A percentile compares a stretch with the other conserved stretches of the same genome.
Conservation (phyloP, 2,113 vertebrate genomes). For the Myxocyprinus asiaticus region DNA sequence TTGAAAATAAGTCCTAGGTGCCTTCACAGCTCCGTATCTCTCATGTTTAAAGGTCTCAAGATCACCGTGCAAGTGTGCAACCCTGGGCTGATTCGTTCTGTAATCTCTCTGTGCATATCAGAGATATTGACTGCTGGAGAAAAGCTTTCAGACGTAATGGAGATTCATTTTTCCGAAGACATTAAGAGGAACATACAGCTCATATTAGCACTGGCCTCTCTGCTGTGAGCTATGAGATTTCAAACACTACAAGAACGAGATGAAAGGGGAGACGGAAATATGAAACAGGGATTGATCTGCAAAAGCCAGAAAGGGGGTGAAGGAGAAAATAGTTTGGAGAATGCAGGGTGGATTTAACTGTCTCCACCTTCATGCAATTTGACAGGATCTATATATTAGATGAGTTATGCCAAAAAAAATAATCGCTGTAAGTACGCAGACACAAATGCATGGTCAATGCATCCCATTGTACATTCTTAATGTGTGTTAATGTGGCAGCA, state of each 20-base stretch:
- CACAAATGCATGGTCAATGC: too few relatives aligned
- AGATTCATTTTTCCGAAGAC: slow-evolving; percentile 52
- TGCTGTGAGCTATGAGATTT: slow-evolving; percentile 48
- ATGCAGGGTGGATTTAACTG: slow-evolving; percentile 60
- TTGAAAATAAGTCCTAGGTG: neutral
- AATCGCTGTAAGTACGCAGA: too few relatives aligned
- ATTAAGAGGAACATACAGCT: slow-evolving; percentile 46
- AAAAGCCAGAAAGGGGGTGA: neutral
- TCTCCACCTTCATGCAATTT: slow-evolving; percentile 63
- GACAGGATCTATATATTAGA: neutral
- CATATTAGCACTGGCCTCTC: slow-evolving; percentile 39
- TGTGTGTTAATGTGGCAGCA: too few relatives aligned
- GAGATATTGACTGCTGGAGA: slow-evolving; percentile 49
- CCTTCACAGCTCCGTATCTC: slow-evolving; percentile 1
- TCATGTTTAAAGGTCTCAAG: slow-evolving; percentile 36
- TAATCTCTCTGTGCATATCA: slow-evolving; percentile 49
- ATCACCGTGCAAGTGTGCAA: slow-evolving; percentile 12
- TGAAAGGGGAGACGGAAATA: slow-evolving; percentile 52
- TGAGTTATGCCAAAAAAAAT: neutral
- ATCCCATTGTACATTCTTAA: too few relatives aligned
- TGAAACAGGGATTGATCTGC: slow-evolving; percentile 52
- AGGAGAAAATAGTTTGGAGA: slow-evolving; percentile 39
- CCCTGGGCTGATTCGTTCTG: slow-evolving; percentile 45
- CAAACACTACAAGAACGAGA: slow-evolving; percentile 42
- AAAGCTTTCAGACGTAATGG: slow-evolving; percentile 60